Percentiles rank a stretch among this genome's conserved stretches.
Evolutionary conservation across 2,113 vertebrate genomes (phyloP).

Genomic region (Edolisoma coerulescens): DNA sequence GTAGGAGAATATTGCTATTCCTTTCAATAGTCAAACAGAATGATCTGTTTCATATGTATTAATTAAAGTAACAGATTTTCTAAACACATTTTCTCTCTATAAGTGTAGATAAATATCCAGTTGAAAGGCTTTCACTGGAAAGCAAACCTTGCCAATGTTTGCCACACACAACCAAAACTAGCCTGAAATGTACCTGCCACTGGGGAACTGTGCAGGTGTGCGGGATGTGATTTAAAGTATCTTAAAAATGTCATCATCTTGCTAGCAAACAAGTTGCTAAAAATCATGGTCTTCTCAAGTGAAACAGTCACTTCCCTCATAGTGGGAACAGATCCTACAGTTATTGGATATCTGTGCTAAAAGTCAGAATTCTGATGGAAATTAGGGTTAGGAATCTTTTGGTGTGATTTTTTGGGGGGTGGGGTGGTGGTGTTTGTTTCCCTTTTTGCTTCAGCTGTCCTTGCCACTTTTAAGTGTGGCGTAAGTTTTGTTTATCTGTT

Average conservation of each 20-base stretch:
- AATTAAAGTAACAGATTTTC: background rate
- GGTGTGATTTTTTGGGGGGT: background rate
- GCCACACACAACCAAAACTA: background rate
- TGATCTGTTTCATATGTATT: background rate
- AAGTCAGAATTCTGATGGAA: background rate
- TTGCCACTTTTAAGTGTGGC: background rate
- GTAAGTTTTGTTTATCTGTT: background rate
- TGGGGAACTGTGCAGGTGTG: background rate
- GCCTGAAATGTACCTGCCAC: background rate
- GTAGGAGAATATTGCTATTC: background rate
- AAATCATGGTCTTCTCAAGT: background rate
- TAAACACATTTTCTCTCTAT: background rate
- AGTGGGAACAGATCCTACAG: background rate
- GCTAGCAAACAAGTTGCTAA: background rate
- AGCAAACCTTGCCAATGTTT: background rate
- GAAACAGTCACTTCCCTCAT: background rate
- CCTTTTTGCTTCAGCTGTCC: background rate
- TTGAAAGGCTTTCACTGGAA: background rate
- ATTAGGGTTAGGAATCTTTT: background rate
- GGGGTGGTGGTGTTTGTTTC: rapidly evolving
- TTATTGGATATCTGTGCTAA: background rate
- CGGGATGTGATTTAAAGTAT: background rate
- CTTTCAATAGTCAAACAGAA: background rate
- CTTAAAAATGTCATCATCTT: background rate
- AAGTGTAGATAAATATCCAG: background rate